Percentiles rank a stretch among this genome's conserved stretches.
Conservation (phyloP, 2,113 vertebrate genomes). For the Potamarius usumacintae region DNA sequence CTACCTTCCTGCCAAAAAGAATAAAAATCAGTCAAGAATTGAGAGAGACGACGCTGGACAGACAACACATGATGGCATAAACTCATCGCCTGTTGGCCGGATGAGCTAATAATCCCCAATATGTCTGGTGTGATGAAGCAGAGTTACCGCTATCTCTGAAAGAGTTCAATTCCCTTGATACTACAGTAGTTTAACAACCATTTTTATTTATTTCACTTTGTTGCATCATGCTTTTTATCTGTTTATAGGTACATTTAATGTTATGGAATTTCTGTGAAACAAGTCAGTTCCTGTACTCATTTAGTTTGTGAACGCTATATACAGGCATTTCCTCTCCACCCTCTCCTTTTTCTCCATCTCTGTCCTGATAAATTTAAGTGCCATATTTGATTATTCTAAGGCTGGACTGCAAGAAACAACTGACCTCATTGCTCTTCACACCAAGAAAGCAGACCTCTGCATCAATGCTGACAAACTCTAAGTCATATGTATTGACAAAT, state of each 20-base stretch:
- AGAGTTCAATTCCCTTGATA: not conserved
- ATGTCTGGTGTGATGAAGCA: not conserved
- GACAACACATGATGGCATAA: no score
- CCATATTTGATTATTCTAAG: no score
- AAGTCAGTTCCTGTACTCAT: not conserved
- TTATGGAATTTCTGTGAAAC: not conserved
- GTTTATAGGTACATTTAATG: not conserved
- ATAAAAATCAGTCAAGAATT: no score
- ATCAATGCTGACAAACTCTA: no score
- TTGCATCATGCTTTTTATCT: not conserved
- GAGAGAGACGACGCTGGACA: no score
- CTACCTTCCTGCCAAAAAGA: no score
- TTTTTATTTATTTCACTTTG: not conserved
- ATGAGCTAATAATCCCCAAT: not conserved
- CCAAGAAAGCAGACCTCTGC: no score
- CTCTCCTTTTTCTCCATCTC: not conserved
- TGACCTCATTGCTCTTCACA: no score
- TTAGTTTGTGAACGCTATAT: not conserved
- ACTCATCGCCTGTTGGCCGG: no score
- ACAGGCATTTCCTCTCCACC: not conserved
- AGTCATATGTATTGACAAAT: no score
- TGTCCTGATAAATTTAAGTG: not conserved
- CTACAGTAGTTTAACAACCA: not conserved
- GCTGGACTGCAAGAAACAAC: no score
- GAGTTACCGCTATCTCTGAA: not conserved